Percentiles rank a stretch among this genome's conserved stretches.
These are phyloP conservation scores for Drosophila hamatofila DNA, from an alignment of 2,888 invertebrate species.

Conservation along the genomic window DNA sequence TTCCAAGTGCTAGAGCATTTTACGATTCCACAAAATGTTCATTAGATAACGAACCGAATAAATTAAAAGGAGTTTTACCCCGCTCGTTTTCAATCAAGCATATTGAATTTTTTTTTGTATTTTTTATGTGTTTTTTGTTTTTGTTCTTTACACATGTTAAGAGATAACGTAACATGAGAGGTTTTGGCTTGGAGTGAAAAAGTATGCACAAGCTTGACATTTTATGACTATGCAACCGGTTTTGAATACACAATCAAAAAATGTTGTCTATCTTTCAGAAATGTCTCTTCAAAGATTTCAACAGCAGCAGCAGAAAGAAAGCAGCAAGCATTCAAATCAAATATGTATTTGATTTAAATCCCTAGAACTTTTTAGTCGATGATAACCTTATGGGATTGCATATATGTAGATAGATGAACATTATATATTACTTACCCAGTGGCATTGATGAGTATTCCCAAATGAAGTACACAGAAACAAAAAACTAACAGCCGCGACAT, in stretches of 20 bases:
- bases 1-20: background rate
- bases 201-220: conserved; percentile 34
- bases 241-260: conserved; percentile 29
- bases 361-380: background rate
- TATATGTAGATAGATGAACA: background rate
- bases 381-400: background rate
- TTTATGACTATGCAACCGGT: conserved; percentile 45
- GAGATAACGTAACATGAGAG: conserved; percentile 35
- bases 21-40: background rate
- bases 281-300: background rate
- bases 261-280: conserved; percentile 10
- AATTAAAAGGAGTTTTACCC: conserved; percentile 2
- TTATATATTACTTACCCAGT: conserved; percentile 70
- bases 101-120: conserved; percentile 8
- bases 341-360: background rate
- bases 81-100: conserved; percentile 23
- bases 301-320: conserved; percentile 1
- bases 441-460: conserved; percentile 65
- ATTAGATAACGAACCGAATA: conserved; percentile 1
- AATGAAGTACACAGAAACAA: conserved; percentile 65
- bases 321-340: background rate
- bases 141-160: conserved; percentile 18
- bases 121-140: conserved; percentile 11
- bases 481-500: conserved; percentile 68
- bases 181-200: conserved; percentile 16